Evolutionary conservation across 2,797 vertebrate genomes (phyloP).

Genomic region (Natrix natrix): DNA sequence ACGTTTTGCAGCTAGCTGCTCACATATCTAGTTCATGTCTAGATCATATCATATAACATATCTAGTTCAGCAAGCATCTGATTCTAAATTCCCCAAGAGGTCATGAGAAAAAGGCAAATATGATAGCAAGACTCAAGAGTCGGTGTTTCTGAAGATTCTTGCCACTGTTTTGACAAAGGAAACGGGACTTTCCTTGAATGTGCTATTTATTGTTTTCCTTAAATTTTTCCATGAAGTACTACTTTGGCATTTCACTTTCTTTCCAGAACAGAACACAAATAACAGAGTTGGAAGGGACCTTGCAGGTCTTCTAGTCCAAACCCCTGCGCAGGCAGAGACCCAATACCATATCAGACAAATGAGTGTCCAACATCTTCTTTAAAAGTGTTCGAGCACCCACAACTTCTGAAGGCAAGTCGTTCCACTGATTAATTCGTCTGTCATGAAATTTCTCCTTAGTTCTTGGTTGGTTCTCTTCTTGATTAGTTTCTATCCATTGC

Average conservation of each 20-base stretch:
- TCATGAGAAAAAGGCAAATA: neutral
- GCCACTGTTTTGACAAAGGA: neutral
- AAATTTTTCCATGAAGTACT: neutral
- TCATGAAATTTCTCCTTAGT: neutral
- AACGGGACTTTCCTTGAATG: neutral
- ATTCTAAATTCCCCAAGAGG: neutral
- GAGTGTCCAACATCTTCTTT: neutral
- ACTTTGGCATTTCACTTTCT: neutral
- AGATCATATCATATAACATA: too few species aligned
- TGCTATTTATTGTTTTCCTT: neutral
- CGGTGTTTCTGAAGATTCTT: neutral
- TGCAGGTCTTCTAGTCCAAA: neutral
- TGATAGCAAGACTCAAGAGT: neutral
- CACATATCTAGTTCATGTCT: too few species aligned
- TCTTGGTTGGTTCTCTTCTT: neutral
- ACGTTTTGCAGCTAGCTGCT: neutral
- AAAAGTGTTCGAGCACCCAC: neutral
- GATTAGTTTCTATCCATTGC: neutral
- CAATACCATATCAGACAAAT: neutral
- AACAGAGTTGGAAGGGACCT: neutral
- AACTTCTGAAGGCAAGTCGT: neutral
- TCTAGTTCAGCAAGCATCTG: neutral
- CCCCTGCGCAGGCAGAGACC: neutral
- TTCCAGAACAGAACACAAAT: neutral
- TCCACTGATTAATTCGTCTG: neutral